A percentile compares a stretch with the other conserved stretches of the same genome.
Evolutionary conservation across 2,113 vertebrate genomes (phyloP).

Genomic region (Trochalopteron elliotii): DNA sequence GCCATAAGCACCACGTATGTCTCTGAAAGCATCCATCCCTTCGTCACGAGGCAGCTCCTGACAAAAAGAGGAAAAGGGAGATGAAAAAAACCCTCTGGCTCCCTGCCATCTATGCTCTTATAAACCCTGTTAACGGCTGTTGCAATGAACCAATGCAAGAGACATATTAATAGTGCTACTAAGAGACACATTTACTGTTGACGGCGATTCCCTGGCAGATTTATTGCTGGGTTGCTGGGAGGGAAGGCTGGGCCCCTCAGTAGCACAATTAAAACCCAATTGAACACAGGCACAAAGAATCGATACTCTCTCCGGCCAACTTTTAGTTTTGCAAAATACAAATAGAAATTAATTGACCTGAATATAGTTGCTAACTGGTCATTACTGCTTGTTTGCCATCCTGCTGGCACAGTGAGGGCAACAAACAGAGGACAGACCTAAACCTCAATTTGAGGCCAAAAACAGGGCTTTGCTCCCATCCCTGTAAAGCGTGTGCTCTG

Average conservation of each 20-base stretch:
- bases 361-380: slow-evolving; percentile 60
- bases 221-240: slow-evolving; percentile 63
- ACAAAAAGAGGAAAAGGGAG: not conserved
- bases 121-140: slow-evolving; percentile 60
- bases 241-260: slow-evolving; percentile 60
- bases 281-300: slow-evolving; percentile 71
- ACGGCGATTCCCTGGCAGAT: slow-evolving; percentile 70
- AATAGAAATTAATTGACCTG: slow-evolving; percentile 77
- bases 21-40: not conserved
- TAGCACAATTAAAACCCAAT: slow-evolving; percentile 76
- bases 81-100: slow-evolving; percentile 44
- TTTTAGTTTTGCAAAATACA: slow-evolving; percentile 71
- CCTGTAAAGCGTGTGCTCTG: not conserved
- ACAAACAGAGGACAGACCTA: not conserved
- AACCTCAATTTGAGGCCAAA: not conserved
- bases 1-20: accelerated
- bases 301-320: slow-evolving; percentile 72
- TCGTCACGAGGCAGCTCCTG: not conserved
- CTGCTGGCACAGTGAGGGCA: not conserved
- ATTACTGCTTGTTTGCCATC: not conserved
- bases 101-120: slow-evolving; percentile 38
- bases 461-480: not conserved
- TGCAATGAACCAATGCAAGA: slow-evolving; percentile 70
- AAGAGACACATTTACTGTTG: slow-evolving; percentile 76
- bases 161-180: slow-evolving; percentile 75